A percentile compares a stretch with the other conserved stretches of the same genome.
Conservation (phyloP, 1,140 invertebrate species). For the Gryon sp. region DNA sequence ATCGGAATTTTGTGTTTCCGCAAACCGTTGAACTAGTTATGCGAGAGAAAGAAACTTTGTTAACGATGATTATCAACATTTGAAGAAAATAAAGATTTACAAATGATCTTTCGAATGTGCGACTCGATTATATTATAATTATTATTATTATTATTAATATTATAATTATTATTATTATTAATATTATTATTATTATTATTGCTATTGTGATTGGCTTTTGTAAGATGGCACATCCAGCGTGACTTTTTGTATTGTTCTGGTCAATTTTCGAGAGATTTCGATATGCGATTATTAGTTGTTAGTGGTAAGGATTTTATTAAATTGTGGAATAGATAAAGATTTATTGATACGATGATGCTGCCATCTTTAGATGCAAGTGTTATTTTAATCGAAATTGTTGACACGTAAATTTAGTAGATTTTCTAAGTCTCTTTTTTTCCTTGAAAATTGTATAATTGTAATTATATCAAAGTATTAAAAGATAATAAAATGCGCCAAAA, state of each 20-base stretch:
- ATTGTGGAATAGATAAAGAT: conserved; percentile 64
- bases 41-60: conserved; percentile 30
- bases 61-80: conserved; percentile 39
- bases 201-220: conserved; percentile 64
- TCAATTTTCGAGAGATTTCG: conserved; percentile 62
- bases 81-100: conserved; percentile 8
- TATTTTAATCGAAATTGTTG: conserved; percentile 58
- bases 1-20: conserved; percentile 49
- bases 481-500: conserved; percentile 56
- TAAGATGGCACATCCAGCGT: conserved; percentile 61
- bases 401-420: conserved; percentile 61
- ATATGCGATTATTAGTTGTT: conserved; percentile 63
- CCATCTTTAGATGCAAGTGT: conserved; percentile 63
- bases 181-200: conserved; percentile 18
- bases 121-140: conserved; percentile 43
- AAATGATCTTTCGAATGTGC: conserved; percentile 38
- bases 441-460: conserved; percentile 64
- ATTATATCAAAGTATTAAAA: conserved; percentile 59
- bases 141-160: conserved; percentile 43
- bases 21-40: conserved; percentile 23
- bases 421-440: conserved; percentile 62
- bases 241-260: conserved; percentile 63
- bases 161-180: conserved; percentile 14
- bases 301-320: conserved; percentile 64
- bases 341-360: conserved; percentile 58